Base-by-base conservation (phyloP, 2,113 vertebrate species). In the Psettodes erumei region DNA sequence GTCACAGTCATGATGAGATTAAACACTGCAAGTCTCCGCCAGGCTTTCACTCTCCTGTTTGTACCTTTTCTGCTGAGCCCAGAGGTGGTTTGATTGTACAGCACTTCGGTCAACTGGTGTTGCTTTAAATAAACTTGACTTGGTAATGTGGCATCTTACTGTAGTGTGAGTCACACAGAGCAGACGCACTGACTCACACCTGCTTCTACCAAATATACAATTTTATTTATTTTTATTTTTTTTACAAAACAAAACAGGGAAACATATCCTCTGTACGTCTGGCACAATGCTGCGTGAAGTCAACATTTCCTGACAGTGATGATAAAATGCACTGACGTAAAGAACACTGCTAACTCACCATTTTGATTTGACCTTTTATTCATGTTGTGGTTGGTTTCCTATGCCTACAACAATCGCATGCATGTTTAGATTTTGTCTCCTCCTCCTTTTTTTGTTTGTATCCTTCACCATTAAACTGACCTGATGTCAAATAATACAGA, bases 331-430 rank as follows among this genome's bases (percentile, higher is more conserved):
- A 38, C 40, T 50, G 77, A 73, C 51, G 2, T 67, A 59, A 72
- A 83, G 60, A 84, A 89, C 64, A 85, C 71, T 58, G 73, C 71
- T 72, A 83, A 81, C 56, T 77, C 68, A 21, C 27, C 32, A 12
- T 43, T 78, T 86, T 68, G 30, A 37, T 79, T 84, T 58, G 60
- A 86, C 65, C 65, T 77, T 85, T 87, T 86, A 83, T 86, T 88
- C 3, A 71, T 21, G 62, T 73, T 76, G 74, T 59, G 32, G 25
- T 76, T 75, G 70, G 23, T 67, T 82, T 79, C 81, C 50, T 86
- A 65, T 21, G 28, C 68, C 79, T 86, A 86, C 72, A 75, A 83
- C 63, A 83, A 43, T 84, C 53, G 80, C 86, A 88, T 90, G 85
- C 79, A 86, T 53, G 69, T 51, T 80, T 71, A 78, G 33, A 75